These are phyloP conservation scores for Amphiduros pacificus DNA, from an alignment of 2,888 invertebrate species.

Conservation along the genomic window DNA sequence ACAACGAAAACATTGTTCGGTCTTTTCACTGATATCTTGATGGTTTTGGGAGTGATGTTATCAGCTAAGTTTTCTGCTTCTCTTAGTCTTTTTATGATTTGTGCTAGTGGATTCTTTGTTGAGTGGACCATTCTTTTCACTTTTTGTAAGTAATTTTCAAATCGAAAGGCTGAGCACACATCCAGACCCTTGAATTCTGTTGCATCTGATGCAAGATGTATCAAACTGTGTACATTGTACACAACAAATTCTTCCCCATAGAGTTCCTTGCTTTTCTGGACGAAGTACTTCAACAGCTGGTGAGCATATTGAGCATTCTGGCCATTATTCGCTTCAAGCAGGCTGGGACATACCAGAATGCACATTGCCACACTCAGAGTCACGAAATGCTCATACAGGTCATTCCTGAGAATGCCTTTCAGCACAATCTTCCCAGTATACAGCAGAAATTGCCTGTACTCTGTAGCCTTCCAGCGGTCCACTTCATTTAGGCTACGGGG, in stretches of 20 bases:
- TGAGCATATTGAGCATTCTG: constrained; percentile 14
- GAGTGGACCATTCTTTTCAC: constrained; percentile 18
- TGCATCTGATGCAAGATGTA: constrained; percentile 20
- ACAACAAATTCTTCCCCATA: constrained; percentile 16
- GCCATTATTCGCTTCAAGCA: too few species aligned
- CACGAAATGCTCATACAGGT: constrained; percentile 34
- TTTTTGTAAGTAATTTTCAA: constrained; percentile 22
- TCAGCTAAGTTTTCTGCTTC: constrained; percentile 9
- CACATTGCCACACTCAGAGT: constrained; percentile 32
- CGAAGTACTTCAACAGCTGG: constrained; percentile 20
- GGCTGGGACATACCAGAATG: constrained; percentile 25
- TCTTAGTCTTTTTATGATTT: constrained; percentile 13
- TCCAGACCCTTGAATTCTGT: constrained; percentile 13
- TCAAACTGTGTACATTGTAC: constrained; percentile 25
- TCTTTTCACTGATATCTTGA: too few species aligned
- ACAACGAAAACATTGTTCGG: too few species aligned
- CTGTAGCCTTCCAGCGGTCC: constrained; percentile 42
- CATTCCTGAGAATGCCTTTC: constrained; percentile 18
- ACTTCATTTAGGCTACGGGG: constrained; percentile 31
- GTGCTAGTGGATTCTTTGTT: constrained; percentile 15
- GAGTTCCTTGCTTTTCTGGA: not conserved
- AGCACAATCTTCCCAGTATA: constrained; percentile 39
- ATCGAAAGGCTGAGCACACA: constrained; percentile 20
- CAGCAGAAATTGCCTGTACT: constrained; percentile 38
- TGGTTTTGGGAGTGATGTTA: too few species aligned